These are phyloP conservation scores for Choloepus hoffmanni DNA, from an alignment of 2,113 vertebrate genomes.

Conservation along the genomic window DNA sequence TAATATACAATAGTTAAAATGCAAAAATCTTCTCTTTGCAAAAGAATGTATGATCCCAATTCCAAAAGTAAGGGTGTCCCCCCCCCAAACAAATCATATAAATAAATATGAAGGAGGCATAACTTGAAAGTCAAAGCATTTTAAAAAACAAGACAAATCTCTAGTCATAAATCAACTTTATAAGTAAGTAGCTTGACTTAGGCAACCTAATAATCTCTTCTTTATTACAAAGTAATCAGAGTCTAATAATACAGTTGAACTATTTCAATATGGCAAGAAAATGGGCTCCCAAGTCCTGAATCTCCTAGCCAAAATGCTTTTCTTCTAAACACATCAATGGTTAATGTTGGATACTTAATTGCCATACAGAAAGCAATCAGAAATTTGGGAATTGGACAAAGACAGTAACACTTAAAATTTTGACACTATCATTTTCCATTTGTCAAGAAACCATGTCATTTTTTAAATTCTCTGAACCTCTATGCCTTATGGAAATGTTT, in stretches of 20 bases:
- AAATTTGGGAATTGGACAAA: neutral
- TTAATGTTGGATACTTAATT: neutral
- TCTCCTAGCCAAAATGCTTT: neutral
- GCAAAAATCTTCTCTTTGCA: neutral
- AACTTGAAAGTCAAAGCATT: conserved; percentile 28
- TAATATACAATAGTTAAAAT: conserved; percentile 3
- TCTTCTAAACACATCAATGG: neutral
- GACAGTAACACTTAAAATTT: neutral
- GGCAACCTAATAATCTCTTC: neutral
- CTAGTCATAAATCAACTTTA: neutral
- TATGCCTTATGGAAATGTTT: neutral
- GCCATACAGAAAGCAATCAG: neutral
- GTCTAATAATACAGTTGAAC: neutral
- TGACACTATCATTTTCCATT: neutral
- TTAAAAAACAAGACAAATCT: conserved; percentile 41
- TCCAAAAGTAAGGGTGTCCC: neutral
- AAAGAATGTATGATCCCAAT: neutral
- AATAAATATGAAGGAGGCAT: neutral
- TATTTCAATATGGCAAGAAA: neutral
- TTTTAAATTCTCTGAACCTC: neutral
- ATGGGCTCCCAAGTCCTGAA: neutral
- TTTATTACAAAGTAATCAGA: neutral
- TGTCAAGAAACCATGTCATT: neutral
- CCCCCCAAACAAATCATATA: neutral
- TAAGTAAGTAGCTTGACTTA: neutral